Percentiles rank a stretch among this genome's conserved stretches.
phyloP scores from a whole-genome alignment of 2,797 vertebrate genomes.

The Babyrousa celebensis region DNA sequence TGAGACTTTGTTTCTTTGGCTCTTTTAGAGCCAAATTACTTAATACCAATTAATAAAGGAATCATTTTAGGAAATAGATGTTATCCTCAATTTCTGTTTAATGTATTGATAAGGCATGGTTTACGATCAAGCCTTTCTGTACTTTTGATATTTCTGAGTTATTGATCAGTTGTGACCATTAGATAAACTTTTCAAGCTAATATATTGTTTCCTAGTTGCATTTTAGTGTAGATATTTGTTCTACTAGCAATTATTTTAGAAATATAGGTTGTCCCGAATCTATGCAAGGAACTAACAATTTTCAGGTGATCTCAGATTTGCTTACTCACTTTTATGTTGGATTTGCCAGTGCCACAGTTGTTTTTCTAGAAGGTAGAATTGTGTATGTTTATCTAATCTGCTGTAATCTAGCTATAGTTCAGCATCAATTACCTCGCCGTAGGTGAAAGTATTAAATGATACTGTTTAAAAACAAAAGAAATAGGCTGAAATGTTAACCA shows the following conservation, averaged over 20 bases:
- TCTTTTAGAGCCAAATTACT: constrained; percentile 58
- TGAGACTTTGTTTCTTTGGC: constrained; percentile 2
- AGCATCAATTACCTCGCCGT: background rate
- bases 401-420: too few species aligned
- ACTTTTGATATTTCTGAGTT: constrained; percentile 57
- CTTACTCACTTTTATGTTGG: constrained; percentile 70
- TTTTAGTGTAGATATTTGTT: constrained; percentile 67
- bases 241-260: constrained; percentile 70
- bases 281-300: constrained; percentile 76
- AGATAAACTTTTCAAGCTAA: constrained; percentile 52
- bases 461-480: constrained; percentile 73
- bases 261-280: constrained; percentile 71
- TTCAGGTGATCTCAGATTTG: constrained; percentile 78
- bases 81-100: constrained; percentile 13
- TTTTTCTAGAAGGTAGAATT: constrained; percentile 83
- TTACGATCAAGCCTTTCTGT: constrained; percentile 57
- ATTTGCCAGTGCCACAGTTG: constrained; percentile 84
- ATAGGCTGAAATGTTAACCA: background rate
- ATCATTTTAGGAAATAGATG: constrained; percentile 42
- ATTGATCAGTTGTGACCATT: constrained; percentile 27
- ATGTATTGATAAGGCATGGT: constrained; percentile 16
- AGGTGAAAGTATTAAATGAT: constrained; percentile 88
- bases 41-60: constrained; percentile 40
- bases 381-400: too few species aligned
- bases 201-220: constrained; percentile 24